These are phyloP conservation scores for Phaethon lepturus DNA, from an alignment of 2,113 vertebrate genomes.

Conservation along the genomic window DNA sequence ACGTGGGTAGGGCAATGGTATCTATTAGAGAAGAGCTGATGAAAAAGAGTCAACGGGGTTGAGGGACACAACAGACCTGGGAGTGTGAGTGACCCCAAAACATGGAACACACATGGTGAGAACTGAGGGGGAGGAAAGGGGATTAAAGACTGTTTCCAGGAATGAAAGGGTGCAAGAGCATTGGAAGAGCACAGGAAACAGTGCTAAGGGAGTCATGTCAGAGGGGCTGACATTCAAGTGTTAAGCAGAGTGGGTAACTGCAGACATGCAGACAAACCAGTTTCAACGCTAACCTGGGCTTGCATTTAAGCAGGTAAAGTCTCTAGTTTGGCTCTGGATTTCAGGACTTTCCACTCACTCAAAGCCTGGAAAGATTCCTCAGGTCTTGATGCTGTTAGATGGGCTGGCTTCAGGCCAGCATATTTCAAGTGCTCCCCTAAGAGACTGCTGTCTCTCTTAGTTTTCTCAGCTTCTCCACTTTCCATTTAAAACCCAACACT, in stretches of 20 bases:
- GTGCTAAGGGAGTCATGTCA: background rate
- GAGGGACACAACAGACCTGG: background rate
- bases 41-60: background rate
- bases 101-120: fast-evolving
- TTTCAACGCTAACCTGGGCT: background rate
- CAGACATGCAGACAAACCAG: too few relatives aligned
- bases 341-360: background rate
- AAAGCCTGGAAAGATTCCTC: background rate
- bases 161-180: background rate
- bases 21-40: background rate
- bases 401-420: background rate
- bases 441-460: background rate
- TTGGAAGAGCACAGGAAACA: background rate
- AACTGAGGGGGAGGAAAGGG: background rate
- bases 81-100: background rate
- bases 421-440: background rate
- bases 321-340: background rate
- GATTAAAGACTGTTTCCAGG: background rate
- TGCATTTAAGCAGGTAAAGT: background rate
- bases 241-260: background rate
- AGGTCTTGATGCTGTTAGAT: background rate
- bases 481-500: background rate
- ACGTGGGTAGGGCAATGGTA: background rate
- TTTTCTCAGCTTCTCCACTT: background rate
- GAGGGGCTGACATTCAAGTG: background rate